phyloP scores from a whole-genome alignment of 2,888 invertebrate genomes.

The Saturnia pavonia region DNA sequence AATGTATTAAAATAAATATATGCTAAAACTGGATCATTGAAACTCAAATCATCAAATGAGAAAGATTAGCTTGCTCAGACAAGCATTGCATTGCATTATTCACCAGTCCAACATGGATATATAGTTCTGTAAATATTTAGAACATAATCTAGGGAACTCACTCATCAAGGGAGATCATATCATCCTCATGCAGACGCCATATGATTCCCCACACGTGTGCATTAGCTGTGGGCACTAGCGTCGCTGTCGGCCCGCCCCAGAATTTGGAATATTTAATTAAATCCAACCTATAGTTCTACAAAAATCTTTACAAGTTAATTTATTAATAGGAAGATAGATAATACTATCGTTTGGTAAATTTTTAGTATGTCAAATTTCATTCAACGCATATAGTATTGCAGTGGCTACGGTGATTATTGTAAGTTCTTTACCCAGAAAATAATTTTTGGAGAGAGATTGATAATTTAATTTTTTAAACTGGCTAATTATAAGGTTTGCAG shows the following conservation, averaged over 20 bases:
- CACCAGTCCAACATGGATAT: too few species aligned
- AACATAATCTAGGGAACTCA: constrained; percentile 53
- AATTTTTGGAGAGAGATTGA: neutral
- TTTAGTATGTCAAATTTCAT: neutral
- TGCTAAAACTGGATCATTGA: too few species aligned
- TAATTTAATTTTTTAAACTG: too few species aligned
- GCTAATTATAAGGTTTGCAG: too few species aligned
- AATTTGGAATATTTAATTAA: constrained; percentile 83
- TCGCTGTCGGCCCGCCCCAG: constrained; percentile 92
- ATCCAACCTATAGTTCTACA: constrained; percentile 86
- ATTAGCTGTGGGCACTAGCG: constrained; percentile 85
- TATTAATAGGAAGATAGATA: neutral
- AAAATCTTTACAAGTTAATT: constrained; percentile 13
- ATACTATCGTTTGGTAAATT: neutral
- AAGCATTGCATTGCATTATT: too few species aligned
- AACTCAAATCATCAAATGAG: too few species aligned
- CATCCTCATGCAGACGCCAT: constrained; percentile 85
- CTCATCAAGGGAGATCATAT: constrained; percentile 85
- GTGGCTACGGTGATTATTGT: neutral
- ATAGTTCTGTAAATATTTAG: neutral
- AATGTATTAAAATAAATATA: too few species aligned
- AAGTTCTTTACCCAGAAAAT: neutral
- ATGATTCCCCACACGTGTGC: constrained; percentile 88
- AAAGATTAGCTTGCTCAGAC: too few species aligned
- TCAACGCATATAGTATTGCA: neutral